Base-by-base conservation (phyloP, 2,113 vertebrate genomes). In the Oenanthe oenanthe region DNA sequence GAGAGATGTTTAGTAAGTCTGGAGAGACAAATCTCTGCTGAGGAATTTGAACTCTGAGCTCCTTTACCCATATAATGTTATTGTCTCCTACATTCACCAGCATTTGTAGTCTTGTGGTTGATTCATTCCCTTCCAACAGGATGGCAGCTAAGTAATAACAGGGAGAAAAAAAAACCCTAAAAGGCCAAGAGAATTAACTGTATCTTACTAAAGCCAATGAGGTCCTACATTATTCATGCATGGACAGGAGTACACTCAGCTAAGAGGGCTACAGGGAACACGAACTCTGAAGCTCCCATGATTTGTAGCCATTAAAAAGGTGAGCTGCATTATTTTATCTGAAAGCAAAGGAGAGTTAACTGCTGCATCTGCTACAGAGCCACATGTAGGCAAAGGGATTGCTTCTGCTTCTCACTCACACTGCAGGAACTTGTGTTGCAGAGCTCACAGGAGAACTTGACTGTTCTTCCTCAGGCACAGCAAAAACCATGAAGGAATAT, bases 111-210 rank as follows among this genome's bases (percentile, higher is more conserved):
- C 66, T 25, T 38, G 54, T 0, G 1, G 43, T 73, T 93, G 83
- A 70, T 85, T 73, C 8, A 1, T 50, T 83, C 42, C 34, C 42
- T 88, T 92, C 62, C 51, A 85, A 62, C 19, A 76, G 78, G 38
- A 83, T 9, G 51, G 62, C 50, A 90, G 68, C 45, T 84, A 85
- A 84, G 72, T 62, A 92, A 45, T 31, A 93, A 84, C 0, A 18
- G 24, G 31, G 51, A 10, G 17, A 36, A 58, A 70, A 28, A 77
- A 78, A 78, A 87, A 18, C 2, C 40, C 34, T 68, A 77, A 40
- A 73, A 94, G 83, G 51, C 68, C 65, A 74, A 73, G 65, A 88
- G 82, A 97, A 91, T 84, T 86, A 93, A 74, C 79, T 36, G 65
- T 63, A 36, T 74, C 61, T 91, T 89, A 28, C 65, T 53, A 77